A percentile compares a stretch with the other conserved stretches of the same genome.
Conservation (phyloP, 2,797 vertebrate genomes). For the Numenius phaeopus region DNA sequence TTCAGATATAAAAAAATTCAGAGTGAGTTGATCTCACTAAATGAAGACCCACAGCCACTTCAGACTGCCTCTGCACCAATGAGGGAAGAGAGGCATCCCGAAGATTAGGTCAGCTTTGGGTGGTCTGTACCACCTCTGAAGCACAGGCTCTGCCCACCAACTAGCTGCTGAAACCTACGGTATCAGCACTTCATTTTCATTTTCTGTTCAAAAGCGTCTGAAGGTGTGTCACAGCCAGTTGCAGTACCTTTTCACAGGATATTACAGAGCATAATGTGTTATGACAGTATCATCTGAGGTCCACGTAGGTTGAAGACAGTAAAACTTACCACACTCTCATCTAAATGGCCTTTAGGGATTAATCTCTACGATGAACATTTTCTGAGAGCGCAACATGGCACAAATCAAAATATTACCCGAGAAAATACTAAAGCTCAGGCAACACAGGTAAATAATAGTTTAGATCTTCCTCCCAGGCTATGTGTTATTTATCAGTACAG, state of each 20-base stretch:
- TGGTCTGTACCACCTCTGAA: not conserved
- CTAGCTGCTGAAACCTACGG: not conserved
- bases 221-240: not conserved
- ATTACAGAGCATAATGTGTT: not conserved
- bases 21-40: not conserved
- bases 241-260: not conserved
- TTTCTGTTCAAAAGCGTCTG: not conserved
- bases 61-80: not conserved
- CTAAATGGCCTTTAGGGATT: not conserved
- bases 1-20: not conserved
- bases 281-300: not conserved
- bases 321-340: not conserved
- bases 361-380: not conserved
- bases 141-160: not conserved
- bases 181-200: not conserved
- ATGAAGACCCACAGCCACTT: not conserved
- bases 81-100: not conserved
- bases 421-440: not conserved
- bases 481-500: not conserved
- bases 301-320: fast-evolving
- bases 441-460: not conserved
- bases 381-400: not conserved
- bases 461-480: not conserved
- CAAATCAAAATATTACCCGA: not conserved
- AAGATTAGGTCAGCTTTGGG: not conserved